Percentiles rank a stretch among this genome's conserved stretches.
phyloP scores from a whole-genome alignment of 2,888 invertebrate species.

The Acrobasis suavella region DNA sequence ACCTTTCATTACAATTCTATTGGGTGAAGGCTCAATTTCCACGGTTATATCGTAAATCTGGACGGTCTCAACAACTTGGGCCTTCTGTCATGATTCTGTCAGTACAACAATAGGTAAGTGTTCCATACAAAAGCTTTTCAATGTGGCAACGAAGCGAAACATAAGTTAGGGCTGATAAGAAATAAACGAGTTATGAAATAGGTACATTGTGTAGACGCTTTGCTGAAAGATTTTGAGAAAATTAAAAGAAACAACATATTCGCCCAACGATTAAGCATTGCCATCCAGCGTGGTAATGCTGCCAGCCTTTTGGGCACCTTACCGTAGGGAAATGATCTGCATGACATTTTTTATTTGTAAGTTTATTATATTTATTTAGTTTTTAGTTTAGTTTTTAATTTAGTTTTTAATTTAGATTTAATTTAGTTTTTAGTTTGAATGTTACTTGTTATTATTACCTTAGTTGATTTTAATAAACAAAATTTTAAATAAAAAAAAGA shows the following conservation, averaged over 20 bases:
- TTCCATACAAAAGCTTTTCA: slow-evolving; percentile 59
- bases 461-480: no score
- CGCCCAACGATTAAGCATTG: no score
- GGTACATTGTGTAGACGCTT: slow-evolving; percentile 6
- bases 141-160: slow-evolving; percentile 44
- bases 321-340: no score
- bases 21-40: slow-evolving; percentile 50
- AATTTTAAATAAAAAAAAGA: no score
- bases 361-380: no score
- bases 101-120: slow-evolving; percentile 61
- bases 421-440: no score
- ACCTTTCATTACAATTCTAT: slow-evolving; percentile 23
- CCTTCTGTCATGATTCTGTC: slow-evolving; percentile 56
- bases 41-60: slow-evolving; percentile 54
- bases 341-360: no score
- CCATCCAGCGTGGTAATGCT: no score
- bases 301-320: no score
- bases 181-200: slow-evolving; percentile 25
- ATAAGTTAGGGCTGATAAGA: slow-evolving; percentile 36
- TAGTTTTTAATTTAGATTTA: no score
- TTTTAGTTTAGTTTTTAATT: no score
- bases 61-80: slow-evolving; percentile 49
- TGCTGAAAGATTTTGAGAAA: not conserved
- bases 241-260: not conserved
- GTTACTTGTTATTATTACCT: no score